Evolutionary conservation across 2,797 vertebrate genomes (phyloP).

Genomic region (Peromyscus aztecus): DNA sequence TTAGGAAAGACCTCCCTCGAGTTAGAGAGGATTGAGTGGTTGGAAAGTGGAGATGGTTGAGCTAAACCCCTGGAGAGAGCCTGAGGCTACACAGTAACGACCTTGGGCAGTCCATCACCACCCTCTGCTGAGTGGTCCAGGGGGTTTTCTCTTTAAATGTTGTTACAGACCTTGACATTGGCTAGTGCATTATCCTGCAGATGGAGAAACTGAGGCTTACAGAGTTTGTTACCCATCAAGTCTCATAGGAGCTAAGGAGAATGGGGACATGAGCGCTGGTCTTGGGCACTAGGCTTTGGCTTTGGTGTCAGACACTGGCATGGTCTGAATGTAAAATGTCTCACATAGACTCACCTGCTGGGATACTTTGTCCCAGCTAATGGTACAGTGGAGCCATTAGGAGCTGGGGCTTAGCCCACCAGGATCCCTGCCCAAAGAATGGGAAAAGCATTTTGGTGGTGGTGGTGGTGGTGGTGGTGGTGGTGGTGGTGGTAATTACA

Average conservation of each 20-base stretch:
- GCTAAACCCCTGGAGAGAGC: background rate
- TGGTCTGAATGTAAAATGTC: background rate
- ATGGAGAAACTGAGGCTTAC: background rate
- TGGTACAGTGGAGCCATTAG: background rate
- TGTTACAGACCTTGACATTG: background rate
- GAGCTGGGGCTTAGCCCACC: background rate
- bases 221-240: background rate
- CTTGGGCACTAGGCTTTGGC: background rate
- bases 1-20: background rate
- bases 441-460: too few relatives aligned
- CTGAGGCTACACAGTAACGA: background rate
- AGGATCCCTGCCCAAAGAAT: background rate
- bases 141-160: background rate
- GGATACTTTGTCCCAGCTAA: background rate
- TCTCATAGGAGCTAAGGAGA: background rate
- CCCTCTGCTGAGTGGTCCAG: background rate
- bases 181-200: accelerated
- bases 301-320: background rate
- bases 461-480: too few relatives aligned
- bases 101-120: background rate
- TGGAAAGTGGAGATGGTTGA: background rate
- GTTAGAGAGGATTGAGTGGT: too few relatives aligned
- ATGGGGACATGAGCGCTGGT: background rate
- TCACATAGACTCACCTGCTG: background rate
- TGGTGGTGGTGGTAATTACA: background rate